Percentiles rank a stretch among this genome's conserved stretches.
Evolutionary conservation across 2,797 vertebrate species (phyloP).

Genomic region (Sciurus vulgaris): DNA sequence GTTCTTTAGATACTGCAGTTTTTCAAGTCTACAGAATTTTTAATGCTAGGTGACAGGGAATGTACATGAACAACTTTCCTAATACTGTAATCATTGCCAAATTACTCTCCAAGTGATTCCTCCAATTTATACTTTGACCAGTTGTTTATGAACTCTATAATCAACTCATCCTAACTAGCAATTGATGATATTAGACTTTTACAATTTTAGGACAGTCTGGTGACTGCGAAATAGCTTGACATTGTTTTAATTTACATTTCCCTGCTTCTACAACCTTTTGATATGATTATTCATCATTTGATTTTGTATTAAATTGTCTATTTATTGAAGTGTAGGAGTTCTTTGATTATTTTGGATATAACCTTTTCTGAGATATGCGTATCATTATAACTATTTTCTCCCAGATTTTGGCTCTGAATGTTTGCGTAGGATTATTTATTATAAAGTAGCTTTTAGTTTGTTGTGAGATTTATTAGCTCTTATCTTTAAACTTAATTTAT

Average conservation of each 20-base stretch:
- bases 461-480: background rate
- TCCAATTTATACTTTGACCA: background rate
- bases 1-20: background rate
- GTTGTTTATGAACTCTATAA: background rate
- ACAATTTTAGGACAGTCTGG: background rate
- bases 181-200: background rate
- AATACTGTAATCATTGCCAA: background rate
- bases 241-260: slow-evolving; percentile 9
- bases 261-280: background rate
- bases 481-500: background rate
- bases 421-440: background rate
- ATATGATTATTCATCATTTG: background rate
- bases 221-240: background rate
- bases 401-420: background rate
- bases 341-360: background rate
- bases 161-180: background rate
- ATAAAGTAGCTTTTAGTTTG: background rate
- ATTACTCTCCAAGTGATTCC: background rate
- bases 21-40: background rate
- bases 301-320: background rate
- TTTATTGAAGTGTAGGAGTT: background rate
- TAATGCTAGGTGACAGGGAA: background rate
- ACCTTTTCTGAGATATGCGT: background rate
- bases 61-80: background rate
- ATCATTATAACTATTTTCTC: background rate